These are phyloP conservation scores for Cabera pusaria DNA, from an alignment of 2,888 invertebrate genomes.

Conservation along the genomic window DNA sequence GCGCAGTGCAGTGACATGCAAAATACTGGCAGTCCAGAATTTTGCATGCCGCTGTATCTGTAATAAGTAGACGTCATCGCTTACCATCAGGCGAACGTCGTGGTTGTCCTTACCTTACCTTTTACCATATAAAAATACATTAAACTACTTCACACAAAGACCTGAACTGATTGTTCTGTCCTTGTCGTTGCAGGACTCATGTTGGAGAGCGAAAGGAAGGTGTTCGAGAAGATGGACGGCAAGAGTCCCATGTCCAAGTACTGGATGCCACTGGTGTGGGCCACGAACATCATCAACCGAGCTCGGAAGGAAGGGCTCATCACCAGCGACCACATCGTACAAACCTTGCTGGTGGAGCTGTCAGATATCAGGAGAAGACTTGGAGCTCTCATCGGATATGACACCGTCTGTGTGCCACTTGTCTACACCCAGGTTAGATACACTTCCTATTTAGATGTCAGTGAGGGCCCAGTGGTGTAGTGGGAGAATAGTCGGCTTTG, in stretches of 20 bases:
- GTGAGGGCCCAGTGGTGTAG: too few relatives aligned
- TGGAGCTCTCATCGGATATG: constrained; percentile 94
- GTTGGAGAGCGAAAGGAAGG: constrained; percentile 95
- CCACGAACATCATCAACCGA: constrained; percentile 94
- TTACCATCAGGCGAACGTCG: too few relatives aligned
- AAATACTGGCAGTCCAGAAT: too few relatives aligned
- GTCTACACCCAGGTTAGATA: constrained; percentile 96
- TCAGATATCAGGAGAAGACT: constrained; percentile 93
- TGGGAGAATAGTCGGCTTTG: too few relatives aligned
- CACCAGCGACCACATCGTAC: constrained; percentile 95
- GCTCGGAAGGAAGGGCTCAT: constrained; percentile 93
- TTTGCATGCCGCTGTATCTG: too few relatives aligned
- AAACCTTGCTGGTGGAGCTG: constrained; percentile 93
- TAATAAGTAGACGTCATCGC: too few relatives aligned
- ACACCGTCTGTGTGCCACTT: constrained; percentile 95
- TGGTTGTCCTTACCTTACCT: too few relatives aligned
- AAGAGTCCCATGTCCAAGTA: constrained; percentile 95
- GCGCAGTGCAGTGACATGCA: too few relatives aligned
- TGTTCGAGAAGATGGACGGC: constrained; percentile 94
- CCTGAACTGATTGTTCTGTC: too few relatives aligned
- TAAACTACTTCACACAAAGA: too few relatives aligned
- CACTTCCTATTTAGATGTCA: too few relatives aligned
- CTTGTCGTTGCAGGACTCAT: constrained; percentile 90
- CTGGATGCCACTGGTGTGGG: constrained; percentile 97
- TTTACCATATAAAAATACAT: too few relatives aligned